Evolutionary conservation across 2,113 vertebrate genomes (phyloP).

Genomic region (Crotalus helleri): DNA sequence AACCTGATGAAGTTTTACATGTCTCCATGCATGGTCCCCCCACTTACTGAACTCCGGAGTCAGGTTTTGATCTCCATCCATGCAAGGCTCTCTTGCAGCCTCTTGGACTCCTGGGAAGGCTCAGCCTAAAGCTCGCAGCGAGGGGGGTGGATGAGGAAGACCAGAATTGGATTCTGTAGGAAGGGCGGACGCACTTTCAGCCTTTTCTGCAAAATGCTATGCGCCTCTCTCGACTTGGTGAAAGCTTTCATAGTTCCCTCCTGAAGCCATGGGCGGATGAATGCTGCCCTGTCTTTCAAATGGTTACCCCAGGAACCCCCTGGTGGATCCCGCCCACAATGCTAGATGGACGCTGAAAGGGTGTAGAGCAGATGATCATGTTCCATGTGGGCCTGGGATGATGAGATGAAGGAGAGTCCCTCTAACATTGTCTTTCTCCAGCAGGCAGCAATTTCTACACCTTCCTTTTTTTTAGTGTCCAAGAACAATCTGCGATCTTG

Average conservation of each 20-base stretch:
- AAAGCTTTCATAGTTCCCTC: neutral
- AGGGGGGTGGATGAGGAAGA: rapidly evolving
- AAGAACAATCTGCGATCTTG: too few relatives aligned
- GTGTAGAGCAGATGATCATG: neutral
- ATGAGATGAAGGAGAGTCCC: neutral
- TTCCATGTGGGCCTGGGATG: neutral
- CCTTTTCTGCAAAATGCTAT: neutral
- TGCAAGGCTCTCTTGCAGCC: neutral
- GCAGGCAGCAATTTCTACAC: neutral
- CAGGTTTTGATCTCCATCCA: neutral
- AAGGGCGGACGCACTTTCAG: neutral
- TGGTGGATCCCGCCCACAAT: too few relatives aligned
- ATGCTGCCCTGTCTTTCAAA: neutral
- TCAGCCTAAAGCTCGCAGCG: neutral
- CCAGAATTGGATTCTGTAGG: too few relatives aligned
- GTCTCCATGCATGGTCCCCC: too few relatives aligned
- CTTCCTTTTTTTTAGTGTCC: neutral
- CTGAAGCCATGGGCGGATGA: too few relatives aligned
- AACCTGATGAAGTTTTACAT: too few relatives aligned
- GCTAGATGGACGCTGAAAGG: neutral
- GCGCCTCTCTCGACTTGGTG: too few relatives aligned
- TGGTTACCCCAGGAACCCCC: neutral
- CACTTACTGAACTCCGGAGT: neutral
- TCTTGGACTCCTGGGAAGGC: neutral
- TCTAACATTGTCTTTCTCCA: neutral